A percentile compares a stretch with the other conserved stretches of the same genome.
Evolutionary conservation across 2,113 vertebrate genomes (phyloP).

Genomic region (Silurus meridionalis): DNA sequence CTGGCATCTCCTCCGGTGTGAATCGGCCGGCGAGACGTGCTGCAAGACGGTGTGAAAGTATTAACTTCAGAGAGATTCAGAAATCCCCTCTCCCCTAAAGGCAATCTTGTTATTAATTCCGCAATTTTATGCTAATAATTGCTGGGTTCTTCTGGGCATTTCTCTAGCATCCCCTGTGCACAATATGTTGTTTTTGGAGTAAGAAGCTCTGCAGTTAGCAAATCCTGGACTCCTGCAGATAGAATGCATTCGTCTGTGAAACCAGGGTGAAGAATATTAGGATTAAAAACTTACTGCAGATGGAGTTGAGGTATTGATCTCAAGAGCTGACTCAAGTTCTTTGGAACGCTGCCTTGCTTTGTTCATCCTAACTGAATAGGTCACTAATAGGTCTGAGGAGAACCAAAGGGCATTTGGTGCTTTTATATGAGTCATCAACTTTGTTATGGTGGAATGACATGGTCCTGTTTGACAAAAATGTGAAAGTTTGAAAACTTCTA

Average conservation of each 20-base stretch:
- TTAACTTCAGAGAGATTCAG: constrained; percentile 11
- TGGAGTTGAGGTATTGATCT: constrained; percentile 40
- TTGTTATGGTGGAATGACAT: constrained; percentile 7
- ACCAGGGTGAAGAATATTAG: constrained; percentile 19
- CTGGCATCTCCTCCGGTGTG: constrained; percentile 9
- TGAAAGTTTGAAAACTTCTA: neutral
- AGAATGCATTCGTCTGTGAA: constrained; percentile 29
- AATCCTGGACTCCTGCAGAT: constrained; percentile 30
- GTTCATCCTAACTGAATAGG: neutral
- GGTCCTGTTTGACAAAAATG: neutral
- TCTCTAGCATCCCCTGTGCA: constrained; percentile 22
- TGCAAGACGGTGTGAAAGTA: constrained; percentile 8
- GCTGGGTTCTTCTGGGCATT: constrained; percentile 3
- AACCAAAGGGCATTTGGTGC: constrained; percentile 6
- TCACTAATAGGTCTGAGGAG: neutral
- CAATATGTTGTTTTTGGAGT: constrained; percentile 37
- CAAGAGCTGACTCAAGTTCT: constrained; percentile 18
- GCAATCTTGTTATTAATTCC: constrained; percentile 25
- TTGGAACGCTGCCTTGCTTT: neutral
- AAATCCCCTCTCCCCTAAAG: neutral
- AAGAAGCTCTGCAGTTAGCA: constrained; percentile 22
- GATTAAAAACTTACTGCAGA: constrained; percentile 34
- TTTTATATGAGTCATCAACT: constrained; percentile 14
- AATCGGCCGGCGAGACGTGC: constrained; percentile 12
- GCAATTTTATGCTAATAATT: constrained; percentile 41